Evolutionary conservation across 2,113 vertebrate species (phyloP).

Genomic region (Agelaius phoeniceus): DNA sequence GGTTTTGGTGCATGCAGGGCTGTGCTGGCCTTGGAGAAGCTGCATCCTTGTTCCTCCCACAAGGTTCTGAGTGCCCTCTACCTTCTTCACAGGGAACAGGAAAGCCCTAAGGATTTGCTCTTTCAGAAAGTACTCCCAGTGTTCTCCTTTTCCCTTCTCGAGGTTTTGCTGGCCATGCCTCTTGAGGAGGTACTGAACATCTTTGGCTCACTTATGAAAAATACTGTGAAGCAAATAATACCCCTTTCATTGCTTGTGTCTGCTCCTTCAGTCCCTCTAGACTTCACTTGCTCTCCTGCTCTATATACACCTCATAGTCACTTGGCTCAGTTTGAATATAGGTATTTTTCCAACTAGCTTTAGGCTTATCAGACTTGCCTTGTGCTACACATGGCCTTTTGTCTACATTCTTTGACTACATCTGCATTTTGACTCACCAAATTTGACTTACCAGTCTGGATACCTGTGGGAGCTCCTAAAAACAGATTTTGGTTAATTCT

Average conservation of each 20-base stretch:
- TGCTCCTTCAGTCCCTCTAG: background rate
- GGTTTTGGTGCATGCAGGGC: background rate
- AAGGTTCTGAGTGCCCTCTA: background rate
- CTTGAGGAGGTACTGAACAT: background rate
- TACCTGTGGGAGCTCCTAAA: background rate
- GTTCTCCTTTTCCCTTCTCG: background rate
- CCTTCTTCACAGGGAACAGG: background rate
- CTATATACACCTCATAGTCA: fast-evolving
- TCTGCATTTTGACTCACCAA: background rate
- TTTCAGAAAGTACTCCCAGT: background rate
- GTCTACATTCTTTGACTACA: background rate
- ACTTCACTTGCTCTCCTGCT: background rate
- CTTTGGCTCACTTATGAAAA: background rate
- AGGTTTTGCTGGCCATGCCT: background rate
- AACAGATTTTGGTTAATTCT: background rate
- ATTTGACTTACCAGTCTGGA: background rate
- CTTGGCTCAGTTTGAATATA: background rate
- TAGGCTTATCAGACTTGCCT: background rate
- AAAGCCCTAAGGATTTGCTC: background rate
- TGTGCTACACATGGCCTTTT: background rate
- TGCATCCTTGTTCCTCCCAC: background rate
- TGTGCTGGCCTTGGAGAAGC: background rate
- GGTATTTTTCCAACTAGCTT: background rate
- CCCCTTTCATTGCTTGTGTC: background rate
- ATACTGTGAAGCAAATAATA: fast-evolving